Evolutionary conservation across 2,797 vertebrate genomes (phyloP).

Genomic region (Acanthis flammea): DNA sequence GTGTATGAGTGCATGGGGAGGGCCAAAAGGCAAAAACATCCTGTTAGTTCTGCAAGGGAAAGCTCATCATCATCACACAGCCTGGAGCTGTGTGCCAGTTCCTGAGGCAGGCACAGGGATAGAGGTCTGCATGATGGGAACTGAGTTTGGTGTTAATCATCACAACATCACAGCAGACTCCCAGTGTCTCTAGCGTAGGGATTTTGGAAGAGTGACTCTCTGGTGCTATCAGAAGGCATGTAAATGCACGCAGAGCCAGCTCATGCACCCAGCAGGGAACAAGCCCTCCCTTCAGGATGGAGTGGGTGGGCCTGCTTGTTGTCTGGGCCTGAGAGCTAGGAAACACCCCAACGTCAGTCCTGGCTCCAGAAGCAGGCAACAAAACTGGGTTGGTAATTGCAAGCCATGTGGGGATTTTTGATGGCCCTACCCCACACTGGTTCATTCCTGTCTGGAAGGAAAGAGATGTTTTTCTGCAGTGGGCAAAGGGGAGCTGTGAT

Average conservation of each 20-base stretch:
- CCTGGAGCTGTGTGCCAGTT: background rate
- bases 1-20: background rate
- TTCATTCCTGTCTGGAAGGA: background rate
- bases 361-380: background rate
- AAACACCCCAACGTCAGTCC: background rate
- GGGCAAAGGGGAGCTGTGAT: background rate
- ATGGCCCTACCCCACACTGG: background rate
- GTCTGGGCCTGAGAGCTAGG: constrained; percentile 47
- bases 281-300: constrained; percentile 36
- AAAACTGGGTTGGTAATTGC: background rate
- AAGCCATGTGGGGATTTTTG: background rate
- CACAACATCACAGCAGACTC: background rate
- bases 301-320: constrained; percentile 22
- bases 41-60: background rate
- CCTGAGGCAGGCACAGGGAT: background rate
- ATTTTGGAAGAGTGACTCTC: background rate
- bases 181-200: background rate
- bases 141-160: background rate
- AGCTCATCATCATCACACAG: rapidly evolving
- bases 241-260: constrained; percentile 52
- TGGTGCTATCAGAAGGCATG: constrained; percentile 4
- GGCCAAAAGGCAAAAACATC: rapidly evolving
- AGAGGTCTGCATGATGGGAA: background rate
- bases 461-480: background rate
- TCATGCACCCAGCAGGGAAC: constrained; percentile 22